A percentile compares a stretch with the other conserved stretches of the same genome.
Evolutionary conservation across 23 tunicate species (phyloP).

Genomic region (Ascidia mentula): DNA sequence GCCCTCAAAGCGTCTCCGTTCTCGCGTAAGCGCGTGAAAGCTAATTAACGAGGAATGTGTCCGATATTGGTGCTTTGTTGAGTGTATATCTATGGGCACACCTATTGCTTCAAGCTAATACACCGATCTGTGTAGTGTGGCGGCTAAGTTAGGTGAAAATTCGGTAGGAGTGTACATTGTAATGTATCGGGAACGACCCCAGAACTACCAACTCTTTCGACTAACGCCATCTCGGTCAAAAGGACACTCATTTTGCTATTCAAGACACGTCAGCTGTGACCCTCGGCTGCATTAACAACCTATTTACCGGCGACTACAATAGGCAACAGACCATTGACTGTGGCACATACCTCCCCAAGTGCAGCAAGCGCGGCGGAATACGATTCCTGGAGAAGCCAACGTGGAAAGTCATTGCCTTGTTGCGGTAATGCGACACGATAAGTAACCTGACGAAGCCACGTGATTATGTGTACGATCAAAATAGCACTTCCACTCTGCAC

Average conservation of each 20-base stretch:
- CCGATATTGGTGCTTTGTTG: neutral
- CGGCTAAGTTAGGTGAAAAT: neutral
- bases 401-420: neutral
- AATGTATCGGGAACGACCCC: neutral
- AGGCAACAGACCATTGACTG: neutral
- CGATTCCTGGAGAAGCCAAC: neutral
- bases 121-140: neutral
- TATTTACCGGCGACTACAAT: neutral
- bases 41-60: no score
- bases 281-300: neutral
- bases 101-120: neutral
- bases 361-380: neutral
- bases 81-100: neutral
- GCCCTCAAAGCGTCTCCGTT: no score
- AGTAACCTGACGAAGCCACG: constrained; percentile 15
- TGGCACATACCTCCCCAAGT: neutral
- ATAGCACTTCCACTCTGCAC: constrained; percentile 5
- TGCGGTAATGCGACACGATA: constrained; percentile 28
- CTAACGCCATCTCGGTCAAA: neutral
- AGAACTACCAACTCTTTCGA: neutral
- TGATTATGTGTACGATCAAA: constrained; percentile 2
- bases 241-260: neutral
- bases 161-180: no score
- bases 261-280: neutral
- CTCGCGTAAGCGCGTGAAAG: no score